Evolutionary conservation across 1,140 invertebrate species (phyloP), one percentile per base, ranked within the genome.

Genomic region (Trachelipus rathkii): DNA sequence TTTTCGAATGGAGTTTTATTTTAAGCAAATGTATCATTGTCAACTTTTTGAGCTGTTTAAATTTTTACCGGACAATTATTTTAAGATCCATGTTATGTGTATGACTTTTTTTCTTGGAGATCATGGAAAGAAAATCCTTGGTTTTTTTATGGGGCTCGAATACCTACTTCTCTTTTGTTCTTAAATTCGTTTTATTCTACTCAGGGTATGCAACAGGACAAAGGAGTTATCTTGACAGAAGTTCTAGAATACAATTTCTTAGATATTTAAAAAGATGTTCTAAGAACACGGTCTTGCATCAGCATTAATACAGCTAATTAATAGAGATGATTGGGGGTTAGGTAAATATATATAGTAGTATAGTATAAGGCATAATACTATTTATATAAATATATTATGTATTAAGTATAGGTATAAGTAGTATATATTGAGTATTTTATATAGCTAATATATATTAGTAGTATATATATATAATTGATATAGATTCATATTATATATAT

Each of bases 211-310:
- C 78, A n/a, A 8, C 77, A 79, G 46, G 88, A 88, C 79, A 87
- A 85, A 83, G 87, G 88, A 23, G 78, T 88, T 9, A 85, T 10
- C 80, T 82, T 6, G 88, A 88, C 78, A 75, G 83, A 9, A 88
- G 87, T 77, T 60, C 50, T 19, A 60, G n/a, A 60, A 60, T 60
- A 60, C 50, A 13, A 60, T 19, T 8, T 8, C 4, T 2, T 1
- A 3, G 8, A 60, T 4, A 19, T 19, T 60, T n/a, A n/a, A 13
- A 60, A 13, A 19, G 4, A 19, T 60, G 50, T 60, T 15, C 50
- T 15, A 60, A n/a, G 11, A 15, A 19, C 2, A 13, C 50, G 2
- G 1, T 15, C 50, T 3, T 60, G 50, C 50, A 13, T 8, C 1
- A 13, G 50, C 8, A 2, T 4, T 8, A 4, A 60, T 19, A 60